Evolutionary conservation across 2,797 vertebrate species (phyloP).

Genomic region (Todus mexicanus): DNA sequence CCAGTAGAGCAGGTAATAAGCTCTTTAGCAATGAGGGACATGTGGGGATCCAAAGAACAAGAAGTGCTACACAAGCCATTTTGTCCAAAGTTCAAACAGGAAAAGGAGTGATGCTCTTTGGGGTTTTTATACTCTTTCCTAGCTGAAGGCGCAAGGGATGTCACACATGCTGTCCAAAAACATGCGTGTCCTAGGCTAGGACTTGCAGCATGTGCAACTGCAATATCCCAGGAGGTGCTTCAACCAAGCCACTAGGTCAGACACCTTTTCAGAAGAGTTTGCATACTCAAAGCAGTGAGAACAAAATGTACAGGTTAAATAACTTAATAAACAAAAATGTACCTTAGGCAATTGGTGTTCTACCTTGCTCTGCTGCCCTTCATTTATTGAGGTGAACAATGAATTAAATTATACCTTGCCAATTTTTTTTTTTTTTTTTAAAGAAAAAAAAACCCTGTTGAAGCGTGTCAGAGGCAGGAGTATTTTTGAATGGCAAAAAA

Average conservation of each 20-base stretch:
- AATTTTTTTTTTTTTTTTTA: no score
- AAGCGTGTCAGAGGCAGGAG: neutral
- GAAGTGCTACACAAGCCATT: neutral
- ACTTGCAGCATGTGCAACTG: neutral
- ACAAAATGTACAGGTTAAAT: constrained; percentile 38
- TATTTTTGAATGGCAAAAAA: neutral
- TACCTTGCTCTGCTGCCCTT: constrained; percentile 22
- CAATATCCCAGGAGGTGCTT: neutral
- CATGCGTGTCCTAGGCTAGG: neutral
- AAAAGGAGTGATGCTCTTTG: neutral
- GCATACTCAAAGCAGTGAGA: neutral
- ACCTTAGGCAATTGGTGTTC: constrained; percentile 40
- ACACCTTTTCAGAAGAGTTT: neutral
- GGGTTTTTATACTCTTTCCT: neutral
- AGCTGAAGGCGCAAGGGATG: neutral
- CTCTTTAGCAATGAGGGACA: neutral
- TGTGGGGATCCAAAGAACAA: neutral
- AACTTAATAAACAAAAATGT: constrained; percentile 15
- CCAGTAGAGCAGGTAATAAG: neutral
- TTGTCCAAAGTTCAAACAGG: neutral
- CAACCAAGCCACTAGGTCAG: neutral
- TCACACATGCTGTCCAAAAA: neutral
- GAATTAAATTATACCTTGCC: constrained; percentile 5
- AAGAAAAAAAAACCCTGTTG: neutral
- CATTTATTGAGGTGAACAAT: constrained; percentile 26